Conservation (phyloP, 2,888 invertebrate species). For the Xestia c-nigrum region DNA sequence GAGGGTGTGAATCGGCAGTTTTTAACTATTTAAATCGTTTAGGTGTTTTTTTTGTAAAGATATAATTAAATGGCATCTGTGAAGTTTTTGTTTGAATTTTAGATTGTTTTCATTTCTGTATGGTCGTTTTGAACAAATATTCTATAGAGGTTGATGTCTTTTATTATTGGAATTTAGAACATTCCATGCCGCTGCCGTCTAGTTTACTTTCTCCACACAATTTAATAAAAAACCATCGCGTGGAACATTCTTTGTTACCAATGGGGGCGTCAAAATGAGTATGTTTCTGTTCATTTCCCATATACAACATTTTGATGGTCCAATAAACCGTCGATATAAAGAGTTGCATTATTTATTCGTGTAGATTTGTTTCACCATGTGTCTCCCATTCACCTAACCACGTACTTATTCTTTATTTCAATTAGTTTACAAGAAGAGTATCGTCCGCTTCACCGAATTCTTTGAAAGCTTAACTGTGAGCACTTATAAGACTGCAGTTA, state of each 20-base stretch:
- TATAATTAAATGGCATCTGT: conserved; percentile 46
- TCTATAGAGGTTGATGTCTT: neutral
- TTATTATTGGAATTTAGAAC: neutral
- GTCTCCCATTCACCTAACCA: too few relatives aligned
- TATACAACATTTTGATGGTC: neutral
- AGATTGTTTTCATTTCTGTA: neutral
- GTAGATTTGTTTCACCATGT: neutral
- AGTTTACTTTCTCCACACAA: neutral
- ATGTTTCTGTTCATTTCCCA: neutral
- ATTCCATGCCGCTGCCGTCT: neutral
- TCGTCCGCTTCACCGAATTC: conserved; percentile 62
- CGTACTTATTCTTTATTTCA: neutral
- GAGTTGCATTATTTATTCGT: neutral
- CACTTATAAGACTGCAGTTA: conserved; percentile 78
- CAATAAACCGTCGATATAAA: neutral
- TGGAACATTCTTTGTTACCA: neutral
- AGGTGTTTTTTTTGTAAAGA: conserved; percentile 10
- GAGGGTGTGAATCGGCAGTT: conserved; percentile 56
- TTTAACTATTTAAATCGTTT: conserved; percentile 26
- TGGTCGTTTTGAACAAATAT: neutral
- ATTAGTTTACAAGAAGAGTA: conserved; percentile 1
- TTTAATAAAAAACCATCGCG: neutral
- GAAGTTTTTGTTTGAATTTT: conserved; percentile 29
- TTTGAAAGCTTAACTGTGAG: conserved; percentile 69
- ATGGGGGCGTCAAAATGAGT: neutral